Percentiles rank a stretch among this genome's conserved stretches.
These are phyloP conservation scores for Heliconius hermathena DNA, from an alignment of 1,140 invertebrate genomes.

Conservation along the genomic window DNA sequence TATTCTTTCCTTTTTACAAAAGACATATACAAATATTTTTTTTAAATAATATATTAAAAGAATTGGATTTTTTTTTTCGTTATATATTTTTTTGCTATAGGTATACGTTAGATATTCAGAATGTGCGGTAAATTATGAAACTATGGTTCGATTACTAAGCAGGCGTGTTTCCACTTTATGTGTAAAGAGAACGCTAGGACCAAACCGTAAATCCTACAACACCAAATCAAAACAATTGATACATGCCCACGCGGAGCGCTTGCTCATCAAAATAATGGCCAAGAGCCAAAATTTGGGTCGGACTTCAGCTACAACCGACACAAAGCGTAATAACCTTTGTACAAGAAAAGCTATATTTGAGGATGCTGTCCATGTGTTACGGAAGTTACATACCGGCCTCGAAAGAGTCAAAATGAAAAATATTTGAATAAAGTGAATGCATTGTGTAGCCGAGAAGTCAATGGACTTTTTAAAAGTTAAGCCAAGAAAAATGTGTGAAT, in stretches of 20 bases:
- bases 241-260: conserved; percentile 55
- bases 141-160: not conserved
- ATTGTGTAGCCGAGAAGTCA: not conserved
- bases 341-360: conserved; percentile 43
- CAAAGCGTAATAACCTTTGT: conserved; percentile 72
- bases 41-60: too few relatives aligned
- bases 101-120: not conserved
- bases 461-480: conserved; percentile 16
- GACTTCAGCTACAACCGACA: conserved; percentile 49
- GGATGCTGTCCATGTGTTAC: conserved; percentile 15
- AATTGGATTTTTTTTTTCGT: not conserved
- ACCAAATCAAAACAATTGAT: conserved; percentile 58
- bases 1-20: too few relatives aligned
- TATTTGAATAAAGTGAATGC: not conserved
- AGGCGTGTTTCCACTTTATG: not conserved
- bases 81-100: not conserved
- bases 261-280: conserved; percentile 78
- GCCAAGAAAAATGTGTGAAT: conserved; percentile 17
- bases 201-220: conserved; percentile 20
- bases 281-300: conserved; percentile 59
- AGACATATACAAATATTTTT: too few relatives aligned
- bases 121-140: not conserved
- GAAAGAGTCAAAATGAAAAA: not conserved
- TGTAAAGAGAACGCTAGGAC: not conserved
- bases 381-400: conserved; percentile 2